Evolutionary conservation across 2,888 invertebrate genomes (phyloP).

Genomic region (Eupithecia subfuscata): DNA sequence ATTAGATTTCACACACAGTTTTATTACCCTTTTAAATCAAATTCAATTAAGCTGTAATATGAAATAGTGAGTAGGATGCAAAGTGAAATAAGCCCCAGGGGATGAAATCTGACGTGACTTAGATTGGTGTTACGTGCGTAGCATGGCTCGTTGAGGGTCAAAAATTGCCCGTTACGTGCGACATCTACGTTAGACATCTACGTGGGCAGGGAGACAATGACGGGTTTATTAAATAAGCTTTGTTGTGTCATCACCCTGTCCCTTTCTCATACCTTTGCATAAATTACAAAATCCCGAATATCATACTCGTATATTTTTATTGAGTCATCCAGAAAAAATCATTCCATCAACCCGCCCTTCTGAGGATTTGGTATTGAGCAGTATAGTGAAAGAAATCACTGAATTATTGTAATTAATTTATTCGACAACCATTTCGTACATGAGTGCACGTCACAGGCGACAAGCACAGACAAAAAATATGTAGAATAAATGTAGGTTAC

Average conservation of each 20-base stretch:
- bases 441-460: no score
- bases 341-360: not conserved
- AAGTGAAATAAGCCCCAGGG: slow-evolving; percentile 10
- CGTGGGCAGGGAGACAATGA: slow-evolving; percentile 23
- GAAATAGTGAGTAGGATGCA: slow-evolving; percentile 9
- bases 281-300: not conserved
- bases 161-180: slow-evolving; percentile 26
- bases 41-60: not conserved
- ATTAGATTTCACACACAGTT: not conserved
- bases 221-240: slow-evolving; percentile 27
- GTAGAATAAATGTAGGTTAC: no score
- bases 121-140: slow-evolving; percentile 45
- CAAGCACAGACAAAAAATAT: no score
- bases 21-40: not conserved
- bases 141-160: slow-evolving; percentile 34
- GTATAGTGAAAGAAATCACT: no score
- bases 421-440: no score
- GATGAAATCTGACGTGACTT: slow-evolving; percentile 40
- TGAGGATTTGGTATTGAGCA: no score
- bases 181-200: not conserved
- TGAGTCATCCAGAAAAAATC: not conserved
- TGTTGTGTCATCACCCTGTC: slow-evolving; percentile 13
- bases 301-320: not conserved
- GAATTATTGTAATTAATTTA: no score
- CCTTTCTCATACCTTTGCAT: not conserved